Evolutionary conservation across 1,140 invertebrate genomes (phyloP), one percentile per base, ranked within the genome.

Genomic region (Neuroterus valhalla): DNA sequence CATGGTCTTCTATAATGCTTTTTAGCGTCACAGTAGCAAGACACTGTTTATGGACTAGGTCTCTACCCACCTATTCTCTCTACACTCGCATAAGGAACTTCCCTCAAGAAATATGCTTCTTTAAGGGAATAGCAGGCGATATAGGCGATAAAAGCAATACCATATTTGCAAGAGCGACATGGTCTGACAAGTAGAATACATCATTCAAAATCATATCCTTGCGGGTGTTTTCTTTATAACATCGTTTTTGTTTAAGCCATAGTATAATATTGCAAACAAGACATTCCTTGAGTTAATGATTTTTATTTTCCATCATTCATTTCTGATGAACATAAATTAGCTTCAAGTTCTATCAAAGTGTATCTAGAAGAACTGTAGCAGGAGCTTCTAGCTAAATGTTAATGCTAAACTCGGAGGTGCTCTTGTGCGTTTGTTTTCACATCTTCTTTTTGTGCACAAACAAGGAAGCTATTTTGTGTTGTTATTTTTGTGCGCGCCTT

Each of bases 371-470:
- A 62, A 62, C 5, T 38, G 21, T 31, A 62, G 55, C 55, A 62
- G 55, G 26, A 62, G n/a, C 23, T 15, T 62, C 14, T 31, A 55
- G 31, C 31, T 14, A 31, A 19, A 31, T 62, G 55, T 23, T 38
- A 38, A 62, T 62, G 26, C 21, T 55, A 55, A 55, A 55, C 52
- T 55, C 21, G 26, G 26, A 55, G 52, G 23, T 55, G 52, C 52
- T 62, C 55, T 62, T 62, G 55, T 62, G 23, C 55, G 55, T 62
- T 62, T 62, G 26, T 62, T 62, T 62, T 62, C 26, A 38, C 55
- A 62, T 62, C 55, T 62, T 23, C 55, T 62, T 62, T 62, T 62
- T 26, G 14, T 31, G 31, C 26, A 26, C 31, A 62, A 62, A 62
- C 26, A 31, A 23, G 31, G 55, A 62, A 62, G 55, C 14, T 31